A percentile compares a stretch with the other conserved stretches of the same genome.
Conservation (phyloP, 2,797 vertebrate species). For the Uromys caudimaculatus region DNA sequence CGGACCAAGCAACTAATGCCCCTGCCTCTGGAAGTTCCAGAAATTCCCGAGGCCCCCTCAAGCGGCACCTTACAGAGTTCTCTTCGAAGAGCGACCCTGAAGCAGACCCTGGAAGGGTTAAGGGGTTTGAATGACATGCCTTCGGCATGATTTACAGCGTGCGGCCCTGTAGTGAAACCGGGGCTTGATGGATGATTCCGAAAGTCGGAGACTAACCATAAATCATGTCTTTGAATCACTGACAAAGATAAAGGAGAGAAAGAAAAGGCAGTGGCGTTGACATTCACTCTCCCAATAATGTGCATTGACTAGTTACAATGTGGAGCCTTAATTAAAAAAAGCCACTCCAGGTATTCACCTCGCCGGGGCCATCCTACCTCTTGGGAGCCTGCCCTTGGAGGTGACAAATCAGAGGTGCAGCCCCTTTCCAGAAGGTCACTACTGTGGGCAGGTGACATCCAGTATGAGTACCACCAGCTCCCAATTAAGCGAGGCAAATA, state of each 20-base stretch:
- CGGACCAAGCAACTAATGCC: constrained; percentile 77
- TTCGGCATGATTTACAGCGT: constrained; percentile 99
- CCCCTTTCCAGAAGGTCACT: constrained; percentile 62
- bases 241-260: constrained; percentile 99
- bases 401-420: constrained; percentile 81
- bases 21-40: constrained; percentile 66
- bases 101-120: constrained; percentile 94
- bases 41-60: constrained; percentile 63
- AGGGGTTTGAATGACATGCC: constrained; percentile 99
- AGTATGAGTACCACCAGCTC: not conserved
- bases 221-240: constrained; percentile 99
- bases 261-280: constrained; percentile 98
- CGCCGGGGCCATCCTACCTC: constrained; percentile 64
- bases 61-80: constrained; percentile 61
- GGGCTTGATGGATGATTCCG: constrained; percentile 99
- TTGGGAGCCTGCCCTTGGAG: constrained; percentile 72
- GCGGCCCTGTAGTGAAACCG: constrained; percentile 97
- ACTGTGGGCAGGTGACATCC: constrained; percentile 35
- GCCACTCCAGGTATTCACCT: constrained; percentile 86
- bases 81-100: constrained; percentile 66
- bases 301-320: constrained; percentile 99
- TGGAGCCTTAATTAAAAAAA: constrained; percentile 99
- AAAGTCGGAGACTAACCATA: constrained; percentile 99
- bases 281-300: constrained; percentile 99
- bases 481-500: not conserved